A percentile compares a stretch with the other conserved stretches of the same genome.
Conservation (phyloP, 2,113 vertebrate species). For the Variabilichromis moorii region DNA sequence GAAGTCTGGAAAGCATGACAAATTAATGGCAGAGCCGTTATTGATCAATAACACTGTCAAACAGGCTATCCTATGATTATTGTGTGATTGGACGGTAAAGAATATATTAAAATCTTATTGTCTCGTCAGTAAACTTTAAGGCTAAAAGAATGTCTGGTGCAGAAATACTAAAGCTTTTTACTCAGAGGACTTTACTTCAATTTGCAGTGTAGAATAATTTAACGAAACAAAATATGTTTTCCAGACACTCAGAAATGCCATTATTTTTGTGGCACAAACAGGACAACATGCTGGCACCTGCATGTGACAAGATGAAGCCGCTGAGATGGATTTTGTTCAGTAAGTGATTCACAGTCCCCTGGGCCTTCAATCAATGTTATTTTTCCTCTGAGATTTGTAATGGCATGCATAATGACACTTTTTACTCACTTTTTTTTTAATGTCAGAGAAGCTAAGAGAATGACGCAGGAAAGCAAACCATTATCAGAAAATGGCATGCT, state of each 20-base stretch:
- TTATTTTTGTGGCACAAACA: conserved; percentile 45
- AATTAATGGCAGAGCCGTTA: background rate
- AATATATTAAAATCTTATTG: background rate
- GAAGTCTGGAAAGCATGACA: background rate
- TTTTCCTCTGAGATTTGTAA: conserved; percentile 34
- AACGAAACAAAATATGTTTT: conserved; percentile 39
- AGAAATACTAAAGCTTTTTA: background rate
- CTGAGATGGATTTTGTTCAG: conserved; percentile 31
- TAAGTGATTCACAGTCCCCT: conserved; percentile 26
- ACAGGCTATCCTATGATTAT: background rate
- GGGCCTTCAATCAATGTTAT: conserved; percentile 41
- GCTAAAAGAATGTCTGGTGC: background rate
- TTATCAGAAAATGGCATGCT: conserved; percentile 19
- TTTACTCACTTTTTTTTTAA: conserved; percentile 2
- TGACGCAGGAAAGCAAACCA: conserved; percentile 17
- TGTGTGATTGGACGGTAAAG: background rate
- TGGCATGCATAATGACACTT: conserved; percentile 11
- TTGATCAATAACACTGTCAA: background rate
- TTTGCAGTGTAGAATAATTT: background rate
- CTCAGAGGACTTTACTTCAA: background rate
- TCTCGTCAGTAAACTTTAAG: background rate
- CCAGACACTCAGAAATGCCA: conserved; percentile 39
- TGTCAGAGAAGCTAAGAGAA: background rate
- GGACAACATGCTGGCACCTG: conserved; percentile 25
- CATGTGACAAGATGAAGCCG: conserved; percentile 18